Evolutionary conservation across 2,888 invertebrate species (phyloP), one percentile per base, ranked within the genome.

Genomic region (Sussaba pulchella): DNA sequence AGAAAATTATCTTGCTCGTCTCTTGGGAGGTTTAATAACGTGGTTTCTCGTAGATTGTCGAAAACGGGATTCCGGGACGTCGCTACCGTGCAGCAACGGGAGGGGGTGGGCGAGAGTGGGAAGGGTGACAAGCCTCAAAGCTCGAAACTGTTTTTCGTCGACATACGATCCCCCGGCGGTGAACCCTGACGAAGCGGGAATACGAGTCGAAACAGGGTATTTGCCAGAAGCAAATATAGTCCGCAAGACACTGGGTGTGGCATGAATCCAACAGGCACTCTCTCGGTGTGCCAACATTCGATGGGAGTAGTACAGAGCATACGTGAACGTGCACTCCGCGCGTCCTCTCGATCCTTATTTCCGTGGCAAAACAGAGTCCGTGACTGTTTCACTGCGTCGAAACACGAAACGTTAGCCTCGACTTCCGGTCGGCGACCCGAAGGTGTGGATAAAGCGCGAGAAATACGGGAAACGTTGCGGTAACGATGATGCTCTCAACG

Each of bases 11-110:
- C 82, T 84, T 73, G 47, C 69, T 78, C 64, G 63, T 69, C 76
- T 83, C 84, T 83, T 82, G 82, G 61, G 82, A 83, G 85, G 83
- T 84, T 88, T 87, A 85, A 87, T 88, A 88, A 87, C 83, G 73
- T 75, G 78, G 82, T 81, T 76, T 64, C 63, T 64, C 63, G 63
- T 31, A 17, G 45, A 41, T 24, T 4, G 63, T 43, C 26, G 63
- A 45, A 59, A 72, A 78, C 63, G 63, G 66, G 52, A 74, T 39
- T 8, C n/a, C 54, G 17, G 54, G 47, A 75, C 74, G 61, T 5
- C 39, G 10, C 36, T 41, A n/a, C 43, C 14, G 8, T 24, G 19
- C 12, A 8, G 8, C 24, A 36, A 12, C 24, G 12, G 6, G 9
- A n/a, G n/a, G n/a, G n/a, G n/a, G n/a, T n/a, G n/a, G n/a, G n/a